Conservation (phyloP, 2,888 invertebrate species). For the Chromoteleia sp. region DNA sequence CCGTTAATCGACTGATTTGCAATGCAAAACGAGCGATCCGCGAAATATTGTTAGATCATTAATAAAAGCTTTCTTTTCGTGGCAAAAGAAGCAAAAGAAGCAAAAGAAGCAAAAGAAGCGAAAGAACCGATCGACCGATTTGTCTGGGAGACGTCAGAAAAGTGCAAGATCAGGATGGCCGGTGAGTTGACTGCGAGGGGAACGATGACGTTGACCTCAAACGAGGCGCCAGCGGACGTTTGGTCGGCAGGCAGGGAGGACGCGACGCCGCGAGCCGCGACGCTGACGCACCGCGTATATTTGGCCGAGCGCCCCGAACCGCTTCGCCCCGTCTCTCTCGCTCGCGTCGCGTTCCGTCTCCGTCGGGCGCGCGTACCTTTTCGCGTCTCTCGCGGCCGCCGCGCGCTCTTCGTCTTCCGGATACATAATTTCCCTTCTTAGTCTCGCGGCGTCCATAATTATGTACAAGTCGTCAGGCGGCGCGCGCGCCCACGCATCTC, state of each 20-base stretch:
- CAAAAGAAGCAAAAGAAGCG: no score
- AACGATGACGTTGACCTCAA: conserved; percentile 84
- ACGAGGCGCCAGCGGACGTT: conserved; percentile 77
- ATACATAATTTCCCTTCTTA: conserved; percentile 69
- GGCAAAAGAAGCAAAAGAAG: no score
- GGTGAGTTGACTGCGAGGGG: conserved; percentile 63
- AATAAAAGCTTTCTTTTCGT: neutral
- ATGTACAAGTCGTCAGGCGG: conserved; percentile 63
- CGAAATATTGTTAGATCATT: neutral
- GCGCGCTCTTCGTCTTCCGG: conserved; percentile 65
- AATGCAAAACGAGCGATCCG: neutral
- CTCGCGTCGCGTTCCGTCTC: conserved; percentile 4
- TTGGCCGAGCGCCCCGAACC: conserved; percentile 77
- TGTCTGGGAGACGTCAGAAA: conserved; percentile 41
- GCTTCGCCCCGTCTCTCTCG: conserved; percentile 34
- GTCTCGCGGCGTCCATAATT: conserved; percentile 67
- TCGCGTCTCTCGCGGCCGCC: conserved; percentile 12
- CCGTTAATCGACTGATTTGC: no score
- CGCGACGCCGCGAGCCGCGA: conserved; percentile 83
- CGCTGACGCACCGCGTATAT: conserved; percentile 84
- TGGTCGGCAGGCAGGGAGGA: conserved; percentile 78
- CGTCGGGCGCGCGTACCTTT: neutral
- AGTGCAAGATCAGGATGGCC: conserved; percentile 66
- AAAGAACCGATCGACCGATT: conserved; percentile 14
- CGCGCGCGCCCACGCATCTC: conserved; percentile 63